A percentile compares a stretch with the other conserved stretches of the same genome.
Evolutionary conservation across 2,113 vertebrate genomes (phyloP).

Genomic region (Pelecanoides urinatrix): DNA sequence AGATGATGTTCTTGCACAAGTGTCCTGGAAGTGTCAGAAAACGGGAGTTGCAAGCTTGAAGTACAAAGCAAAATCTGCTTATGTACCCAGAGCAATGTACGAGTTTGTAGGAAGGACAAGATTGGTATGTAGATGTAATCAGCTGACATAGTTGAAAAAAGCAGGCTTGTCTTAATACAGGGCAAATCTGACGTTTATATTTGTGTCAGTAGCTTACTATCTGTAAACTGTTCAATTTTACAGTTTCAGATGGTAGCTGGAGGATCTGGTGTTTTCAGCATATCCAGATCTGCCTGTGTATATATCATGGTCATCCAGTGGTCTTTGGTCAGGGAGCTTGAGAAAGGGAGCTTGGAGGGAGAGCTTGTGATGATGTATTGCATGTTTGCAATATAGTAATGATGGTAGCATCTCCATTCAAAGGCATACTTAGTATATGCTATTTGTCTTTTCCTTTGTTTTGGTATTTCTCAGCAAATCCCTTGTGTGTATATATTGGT

Average conservation of each 20-base stretch:
- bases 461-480: background rate
- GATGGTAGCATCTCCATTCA: background rate
- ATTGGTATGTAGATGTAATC: background rate
- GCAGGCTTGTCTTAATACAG: background rate
- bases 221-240: background rate
- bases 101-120: background rate
- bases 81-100: background rate
- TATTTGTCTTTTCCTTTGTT: background rate
- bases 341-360: background rate
- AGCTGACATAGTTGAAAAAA: background rate
- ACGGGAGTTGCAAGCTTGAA: background rate
- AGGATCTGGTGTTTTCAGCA: background rate
- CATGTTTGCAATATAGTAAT: background rate
- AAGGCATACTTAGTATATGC: background rate
- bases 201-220: background rate
- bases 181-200: background rate
- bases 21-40: background rate
- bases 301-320: fast-evolving
- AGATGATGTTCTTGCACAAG: background rate
- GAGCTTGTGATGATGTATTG: background rate
- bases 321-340: background rate
- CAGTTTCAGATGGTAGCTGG: background rate
- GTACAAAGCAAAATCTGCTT: background rate
- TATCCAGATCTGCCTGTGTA: background rate
- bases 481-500: fast-evolving